Base-by-base conservation (phyloP, 2,113 vertebrate genomes). In the Solenodon paradoxus region DNA sequence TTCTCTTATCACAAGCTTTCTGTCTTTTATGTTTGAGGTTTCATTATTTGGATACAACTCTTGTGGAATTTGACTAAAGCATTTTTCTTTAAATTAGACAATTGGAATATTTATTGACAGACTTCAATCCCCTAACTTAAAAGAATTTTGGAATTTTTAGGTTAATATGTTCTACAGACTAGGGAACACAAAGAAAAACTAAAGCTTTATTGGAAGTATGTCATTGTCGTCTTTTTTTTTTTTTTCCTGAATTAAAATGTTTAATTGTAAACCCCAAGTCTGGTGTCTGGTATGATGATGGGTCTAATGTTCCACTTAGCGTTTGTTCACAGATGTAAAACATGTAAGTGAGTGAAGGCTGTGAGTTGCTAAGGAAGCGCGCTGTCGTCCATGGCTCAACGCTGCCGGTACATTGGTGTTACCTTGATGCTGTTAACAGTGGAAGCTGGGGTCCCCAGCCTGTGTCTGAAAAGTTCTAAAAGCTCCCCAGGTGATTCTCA, bases 11-110 rank as follows among this genome's bases (percentile, higher is more conserved):
- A 85, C 59, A 51, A 61, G 7, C 86, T 3, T 93, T 96, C 55
- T 35, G 24, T 77, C 32, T 96, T 92, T 51, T 96, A 40, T 86
- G 74, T 92, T 72, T 91, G 47, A 1, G 64, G 87, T 78, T 95
- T 93, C 24, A 57, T 96, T 42, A 35, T 1, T 95, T 45, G 0
- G 0, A 13, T 82, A 2, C 45, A 59, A 88, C 69, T 15, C 0
- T 32, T n/a, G 42, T 78, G 92, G 86, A 86, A 93, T 72, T 75
- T 71, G 30, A 75, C 32, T 35, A 74, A 88, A 83, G 11, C 30
- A n/a, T 69, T 90, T 90, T 69, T 68, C 28, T 85, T 86, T 92
- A 69, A 80, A 72, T 96, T 53, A 92, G 86, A 91, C 32, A 38
- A 13, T 6, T 69, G 74, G 24, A 47, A 26, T 81, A 38, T 91